Conservation (phyloP, 2,113 vertebrate species). For the Brachionichthys hirsutus region DNA sequence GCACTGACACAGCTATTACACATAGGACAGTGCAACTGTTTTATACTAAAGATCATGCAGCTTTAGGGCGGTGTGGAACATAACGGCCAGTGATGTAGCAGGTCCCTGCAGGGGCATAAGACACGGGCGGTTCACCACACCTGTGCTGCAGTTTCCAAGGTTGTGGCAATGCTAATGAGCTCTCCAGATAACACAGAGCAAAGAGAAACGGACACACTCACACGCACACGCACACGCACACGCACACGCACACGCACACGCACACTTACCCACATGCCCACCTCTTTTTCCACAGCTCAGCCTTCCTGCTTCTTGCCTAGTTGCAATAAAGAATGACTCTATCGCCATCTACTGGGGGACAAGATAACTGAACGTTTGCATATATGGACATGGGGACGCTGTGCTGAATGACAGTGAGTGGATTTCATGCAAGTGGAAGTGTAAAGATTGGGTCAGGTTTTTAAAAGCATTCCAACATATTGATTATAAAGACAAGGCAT, state of each 20-base stretch:
- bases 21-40: constrained; percentile 13
- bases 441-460: constrained; percentile 14
- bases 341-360: constrained; percentile 54
- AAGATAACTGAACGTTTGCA: constrained; percentile 21
- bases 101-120: constrained; percentile 11
- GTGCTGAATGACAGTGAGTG: constrained; percentile 44
- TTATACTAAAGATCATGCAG: constrained; percentile 21
- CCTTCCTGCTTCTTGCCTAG: constrained; percentile 26
- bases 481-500: constrained; percentile 18
- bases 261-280: constrained; percentile 24
- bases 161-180: constrained; percentile 31
- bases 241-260: too few species aligned
- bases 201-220: constrained; percentile 17
- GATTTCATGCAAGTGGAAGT: constrained; percentile 43
- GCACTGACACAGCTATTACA: constrained; percentile 27
- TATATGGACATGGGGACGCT: constrained; percentile 37
- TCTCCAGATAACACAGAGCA: constrained; percentile 27
- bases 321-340: constrained; percentile 34
- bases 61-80: constrained; percentile 29
- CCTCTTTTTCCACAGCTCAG: constrained; percentile 12
- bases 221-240: neutral
- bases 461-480: constrained; percentile 33
- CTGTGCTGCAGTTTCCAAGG: constrained; percentile 42
- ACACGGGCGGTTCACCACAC: constrained; percentile 31
- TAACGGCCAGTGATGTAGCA: constrained; percentile 14